Base-by-base conservation (phyloP, 2,888 invertebrate species). In the Teleogryllus oceanicus region DNA sequence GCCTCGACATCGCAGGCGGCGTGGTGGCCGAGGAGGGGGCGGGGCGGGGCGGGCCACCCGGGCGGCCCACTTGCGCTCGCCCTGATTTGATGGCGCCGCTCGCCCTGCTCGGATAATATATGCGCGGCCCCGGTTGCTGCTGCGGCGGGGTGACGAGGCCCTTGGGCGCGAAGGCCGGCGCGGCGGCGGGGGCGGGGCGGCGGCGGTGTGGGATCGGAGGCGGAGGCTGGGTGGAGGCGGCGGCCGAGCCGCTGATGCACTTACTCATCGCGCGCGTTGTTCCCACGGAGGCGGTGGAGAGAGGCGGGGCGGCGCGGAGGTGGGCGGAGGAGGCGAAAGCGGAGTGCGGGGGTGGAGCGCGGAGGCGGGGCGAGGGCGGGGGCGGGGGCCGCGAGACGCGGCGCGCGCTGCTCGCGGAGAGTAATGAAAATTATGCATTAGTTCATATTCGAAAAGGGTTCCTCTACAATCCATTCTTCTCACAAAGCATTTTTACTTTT, bases 361-460 rank as follows among this genome's bases (percentile, higher is more conserved):
- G 16, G 62, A 12, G n/a, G 4, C n/a, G 16, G 62, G n/a, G 62
- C 13, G 13, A 3, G 62, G 62, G 62, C 0, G 62, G 62, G 16
- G 12, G 3, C 1, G 62, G n/a, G 13, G 62, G 62, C 13, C 13
- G 62, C 13, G 62, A 62, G 62, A 62, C 62, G 62, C 62, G 62
- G 8, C 13, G 13, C n/a, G 62, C 62, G 62, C n/a, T 18, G 62
- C 62, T 13, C 13, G 62, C 62, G 62, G 62, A 62, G 78, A 81
- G 84, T 85, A 85, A 85, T 85, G 85, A 85, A 85, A 85, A 85
- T 85, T 85, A 85, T 85, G 85, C 85, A 85, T 85, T 85, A 85
- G 85, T 85, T 85, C 85, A 85, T 85, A 85, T 85, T 84, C 84
- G 84, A 84, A 84, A 81, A 80, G 79, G 78, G 78, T 80, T 80